These are phyloP conservation scores for Amphipoea lucens DNA, from an alignment of 2,888 invertebrate genomes.

Conservation along the genomic window DNA sequence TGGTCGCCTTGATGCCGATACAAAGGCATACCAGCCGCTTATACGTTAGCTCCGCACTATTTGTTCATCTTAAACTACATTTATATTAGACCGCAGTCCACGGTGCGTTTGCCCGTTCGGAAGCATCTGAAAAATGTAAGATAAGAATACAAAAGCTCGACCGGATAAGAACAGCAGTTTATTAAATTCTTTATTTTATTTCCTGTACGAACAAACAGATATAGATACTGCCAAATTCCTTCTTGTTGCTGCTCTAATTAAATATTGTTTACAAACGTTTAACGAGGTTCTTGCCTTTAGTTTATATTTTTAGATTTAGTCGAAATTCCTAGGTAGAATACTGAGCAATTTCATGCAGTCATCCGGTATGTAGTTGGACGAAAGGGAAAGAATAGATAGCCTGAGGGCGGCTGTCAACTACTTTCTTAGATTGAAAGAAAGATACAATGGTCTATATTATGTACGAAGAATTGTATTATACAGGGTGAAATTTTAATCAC, in stretches of 20 bases:
- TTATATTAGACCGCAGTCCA: slow-evolving; percentile 56
- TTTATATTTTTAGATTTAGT: neutral
- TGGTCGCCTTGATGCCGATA: slow-evolving; percentile 63
- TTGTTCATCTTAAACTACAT: slow-evolving; percentile 63
- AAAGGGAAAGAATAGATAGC: neutral
- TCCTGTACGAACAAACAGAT: slow-evolving; percentile 16
- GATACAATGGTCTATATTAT: neutral
- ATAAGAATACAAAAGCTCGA: slow-evolving; percentile 38
- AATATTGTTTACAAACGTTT: slow-evolving; percentile 26
- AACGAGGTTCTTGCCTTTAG: neutral
- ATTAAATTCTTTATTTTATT: slow-evolving; percentile 50
- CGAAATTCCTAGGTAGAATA: neutral
- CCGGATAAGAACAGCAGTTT: slow-evolving; percentile 25
- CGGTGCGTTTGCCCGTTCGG: slow-evolving; percentile 24
- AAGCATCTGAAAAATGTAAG: slow-evolving; percentile 47
- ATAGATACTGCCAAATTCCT: slow-evolving; percentile 11
- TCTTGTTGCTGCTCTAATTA: slow-evolving; percentile 26
- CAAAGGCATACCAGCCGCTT: slow-evolving; percentile 71
- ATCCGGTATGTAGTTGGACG: neutral
- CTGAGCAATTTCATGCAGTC: neutral
- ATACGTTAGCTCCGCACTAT: slow-evolving; percentile 67
- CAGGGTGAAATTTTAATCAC: too few relatives aligned
- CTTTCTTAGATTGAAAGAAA: neutral
- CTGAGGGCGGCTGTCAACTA: neutral
- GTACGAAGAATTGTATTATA: neutral